Conservation (phyloP, 2,888 invertebrate species). For the Metacarcinus magister region DNA sequence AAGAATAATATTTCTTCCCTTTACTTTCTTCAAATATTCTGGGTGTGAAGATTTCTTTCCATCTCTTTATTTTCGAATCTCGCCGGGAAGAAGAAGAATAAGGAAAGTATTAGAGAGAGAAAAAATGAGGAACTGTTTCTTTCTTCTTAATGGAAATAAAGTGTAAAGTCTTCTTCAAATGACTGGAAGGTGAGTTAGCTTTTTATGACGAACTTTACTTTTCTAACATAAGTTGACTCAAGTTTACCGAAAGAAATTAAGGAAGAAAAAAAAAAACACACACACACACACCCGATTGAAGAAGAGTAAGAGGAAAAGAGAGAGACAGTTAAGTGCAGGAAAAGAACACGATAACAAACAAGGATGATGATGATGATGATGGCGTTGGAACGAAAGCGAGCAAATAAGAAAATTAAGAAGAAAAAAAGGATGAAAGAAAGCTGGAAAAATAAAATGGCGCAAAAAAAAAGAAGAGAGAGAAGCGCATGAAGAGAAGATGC, state of each 20-base stretch:
- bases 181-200: not conserved
- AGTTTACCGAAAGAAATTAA: not conserved
- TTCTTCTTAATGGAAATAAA: not conserved
- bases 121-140: not conserved
- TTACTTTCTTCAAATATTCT: not conserved
- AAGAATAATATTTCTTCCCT: not conserved
- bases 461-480: not conserved
- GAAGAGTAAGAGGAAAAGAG: not conserved
- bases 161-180: not conserved
- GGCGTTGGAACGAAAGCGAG: not conserved
- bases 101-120: not conserved
- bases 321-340: not conserved
- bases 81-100: not conserved
- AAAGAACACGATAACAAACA: not conserved
- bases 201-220: not conserved
- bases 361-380: not conserved
- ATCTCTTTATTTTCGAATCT: not conserved
- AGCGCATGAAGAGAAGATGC: not conserved
- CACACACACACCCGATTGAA: too few species aligned
- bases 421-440: not conserved
- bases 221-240: constrained; percentile 27
- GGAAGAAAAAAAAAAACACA: not conserved
- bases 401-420: not conserved
- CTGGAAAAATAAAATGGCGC: not conserved
- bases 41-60: not conserved